These are phyloP conservation scores for Thecophora atra DNA, from an alignment of 2,888 invertebrate genomes.

Conservation along the genomic window DNA sequence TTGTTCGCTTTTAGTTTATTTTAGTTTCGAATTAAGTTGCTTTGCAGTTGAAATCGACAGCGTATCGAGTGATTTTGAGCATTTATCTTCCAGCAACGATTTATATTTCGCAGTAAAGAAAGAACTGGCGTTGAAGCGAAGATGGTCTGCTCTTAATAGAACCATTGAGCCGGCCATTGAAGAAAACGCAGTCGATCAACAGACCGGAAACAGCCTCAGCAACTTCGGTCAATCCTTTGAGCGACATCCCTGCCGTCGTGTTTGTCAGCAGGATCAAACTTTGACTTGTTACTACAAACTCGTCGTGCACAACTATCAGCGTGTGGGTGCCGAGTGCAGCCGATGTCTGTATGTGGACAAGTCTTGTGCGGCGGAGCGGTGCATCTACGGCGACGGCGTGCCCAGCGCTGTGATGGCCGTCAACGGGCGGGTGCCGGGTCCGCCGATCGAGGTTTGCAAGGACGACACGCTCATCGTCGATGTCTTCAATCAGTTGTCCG, in stretches of 20 bases:
- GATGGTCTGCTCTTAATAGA: not conserved
- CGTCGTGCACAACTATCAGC: slow-evolving; percentile 59
- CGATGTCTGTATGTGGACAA: slow-evolving; percentile 55
- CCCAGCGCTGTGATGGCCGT: slow-evolving; percentile 58
- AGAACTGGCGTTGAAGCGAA: slow-evolving; percentile 35
- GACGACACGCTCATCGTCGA: slow-evolving; percentile 60
- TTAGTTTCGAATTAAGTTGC: slow-evolving; percentile 1
- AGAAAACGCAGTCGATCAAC: too few species aligned
- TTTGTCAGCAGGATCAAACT: slow-evolving; percentile 56
- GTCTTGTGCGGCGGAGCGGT: slow-evolving; percentile 53
- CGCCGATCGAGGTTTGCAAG: slow-evolving; percentile 60
- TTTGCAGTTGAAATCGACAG: slow-evolving; percentile 19
- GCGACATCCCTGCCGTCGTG: slow-evolving; percentile 58
- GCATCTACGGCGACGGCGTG: slow-evolving; percentile 60
- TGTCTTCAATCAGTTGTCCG: slow-evolving; percentile 58
- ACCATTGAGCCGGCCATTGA: not conserved
- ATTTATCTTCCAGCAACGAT: not conserved
- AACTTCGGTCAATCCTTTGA: slow-evolving; percentile 38
- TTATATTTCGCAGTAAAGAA: not conserved
- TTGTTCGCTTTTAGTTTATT: not conserved
- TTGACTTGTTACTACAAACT: slow-evolving; percentile 59
- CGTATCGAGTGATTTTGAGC: not conserved
- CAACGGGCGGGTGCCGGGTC: slow-evolving; percentile 60
- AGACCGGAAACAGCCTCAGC: not conserved
- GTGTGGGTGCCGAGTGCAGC: slow-evolving; percentile 58